Base-by-base conservation (phyloP, 2,113 vertebrate genomes). In the Callipepla squamata region DNA sequence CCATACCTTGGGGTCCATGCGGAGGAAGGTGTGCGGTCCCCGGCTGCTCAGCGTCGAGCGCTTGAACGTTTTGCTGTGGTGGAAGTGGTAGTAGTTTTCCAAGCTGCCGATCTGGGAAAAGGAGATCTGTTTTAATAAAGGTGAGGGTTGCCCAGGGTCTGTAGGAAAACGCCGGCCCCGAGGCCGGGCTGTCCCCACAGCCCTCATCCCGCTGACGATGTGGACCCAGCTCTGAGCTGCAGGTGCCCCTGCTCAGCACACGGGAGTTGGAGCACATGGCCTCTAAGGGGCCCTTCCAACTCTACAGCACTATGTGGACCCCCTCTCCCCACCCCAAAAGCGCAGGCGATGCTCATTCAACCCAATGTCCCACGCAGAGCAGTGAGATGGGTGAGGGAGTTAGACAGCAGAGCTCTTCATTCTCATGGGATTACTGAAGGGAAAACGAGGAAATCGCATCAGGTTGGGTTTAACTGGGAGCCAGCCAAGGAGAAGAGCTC, bases 11-110 rank as follows among this genome's bases (percentile, higher is more conserved):
- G 99, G 98, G 91, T 99, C 98, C 99, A 99, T 98, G 63, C 98
- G 98, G 82, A 99, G 98, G 94, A 99, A 99, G 93, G 93, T 98
- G 97, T 99, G 99, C 0, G 97, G 97, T 10, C 99, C 99, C 78
- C 97, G 97, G 74, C 98, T 97, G 83, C 97, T 97, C 85, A 97
- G 96, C 0, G 97, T 97, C 0, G 99, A 98, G 91, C 99, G 98
- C 75, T 98, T 99, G 5, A 99, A 98, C 0, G 99, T 99, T 93
- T 96, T 98, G 96, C 98, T 98, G 91, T 99, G 99, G 95, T 99
- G 98, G 82, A 99, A 99, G 96, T 99, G 99, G 90, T 99, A 99
- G 87, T 99, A 98, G 85, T 98, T 94, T 58, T 99, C 98, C 97
- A 99, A 96, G 94, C 92, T 98, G 74, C 99, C 99, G 26, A 99